Percentiles rank a stretch among this genome's conserved stretches.
Conservation (phyloP, 2,888 invertebrate species). For the Meteorus cinctellus region DNA sequence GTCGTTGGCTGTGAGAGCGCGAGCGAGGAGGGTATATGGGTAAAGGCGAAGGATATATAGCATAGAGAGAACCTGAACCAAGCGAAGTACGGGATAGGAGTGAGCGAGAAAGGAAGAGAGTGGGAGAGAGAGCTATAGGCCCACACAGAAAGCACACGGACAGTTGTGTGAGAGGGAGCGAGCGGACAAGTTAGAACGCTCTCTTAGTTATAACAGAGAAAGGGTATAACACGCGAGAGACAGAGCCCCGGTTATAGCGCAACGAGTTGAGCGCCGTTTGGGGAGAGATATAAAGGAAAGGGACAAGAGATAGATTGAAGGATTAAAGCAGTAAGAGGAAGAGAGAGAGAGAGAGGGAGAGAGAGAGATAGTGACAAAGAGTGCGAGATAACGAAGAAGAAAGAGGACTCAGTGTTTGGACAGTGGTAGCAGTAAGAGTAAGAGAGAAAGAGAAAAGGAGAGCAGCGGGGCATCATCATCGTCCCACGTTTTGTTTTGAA, state of each 20-base stretch:
- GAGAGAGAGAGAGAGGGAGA: constrained; percentile 18
- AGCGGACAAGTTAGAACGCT: constrained; percentile 48
- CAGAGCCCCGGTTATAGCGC: neutral
- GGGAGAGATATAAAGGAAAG: constrained; percentile 21
- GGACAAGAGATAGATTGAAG: neutral
- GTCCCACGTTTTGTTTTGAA: constrained; percentile 33
- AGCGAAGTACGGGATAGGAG: constrained; percentile 29
- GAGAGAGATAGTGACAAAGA: constrained; percentile 21
- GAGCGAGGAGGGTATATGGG: constrained; percentile 29
- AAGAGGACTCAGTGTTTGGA: constrained; percentile 1
- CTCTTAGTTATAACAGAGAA: constrained; percentile 48
- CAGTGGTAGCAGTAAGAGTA: constrained; percentile 17
- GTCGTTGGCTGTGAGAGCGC: constrained; percentile 38
- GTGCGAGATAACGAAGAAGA: constrained; percentile 24
- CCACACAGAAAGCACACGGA: constrained; percentile 36
- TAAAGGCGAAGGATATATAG: constrained; percentile 30
- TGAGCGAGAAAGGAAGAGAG: constrained; percentile 32
- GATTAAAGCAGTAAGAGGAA: constrained; percentile 22
- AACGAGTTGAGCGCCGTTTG: neutral
- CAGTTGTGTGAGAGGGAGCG: constrained; percentile 46
- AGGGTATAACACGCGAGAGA: constrained; percentile 21
- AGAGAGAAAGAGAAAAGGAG: constrained; percentile 6
- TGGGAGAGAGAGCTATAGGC: constrained; percentile 31
- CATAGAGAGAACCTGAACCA: neutral
- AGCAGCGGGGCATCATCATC: constrained; percentile 3